These are phyloP conservation scores for Ophonus ardosiacus DNA, from an alignment of 2,888 invertebrate genomes.

Conservation along the genomic window DNA sequence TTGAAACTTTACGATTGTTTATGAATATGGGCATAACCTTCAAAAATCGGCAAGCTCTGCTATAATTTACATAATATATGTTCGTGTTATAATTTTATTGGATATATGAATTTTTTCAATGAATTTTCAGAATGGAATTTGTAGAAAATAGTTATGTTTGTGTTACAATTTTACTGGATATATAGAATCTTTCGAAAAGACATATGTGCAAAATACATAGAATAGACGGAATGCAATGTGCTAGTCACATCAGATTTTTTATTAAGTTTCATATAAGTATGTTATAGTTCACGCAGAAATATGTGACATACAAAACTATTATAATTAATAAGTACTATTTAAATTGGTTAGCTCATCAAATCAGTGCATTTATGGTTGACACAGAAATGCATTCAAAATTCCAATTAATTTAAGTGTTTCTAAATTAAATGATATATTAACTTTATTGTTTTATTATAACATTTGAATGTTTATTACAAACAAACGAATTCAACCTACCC, in stretches of 20 bases:
- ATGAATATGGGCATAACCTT: too few species aligned
- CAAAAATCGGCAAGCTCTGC: too few species aligned
- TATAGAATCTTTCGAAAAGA: too few species aligned
- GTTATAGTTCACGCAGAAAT: background rate
- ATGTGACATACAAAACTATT: constrained; percentile 18
- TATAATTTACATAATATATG: too few species aligned
- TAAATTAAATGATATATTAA: background rate
- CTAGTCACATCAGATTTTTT: background rate
- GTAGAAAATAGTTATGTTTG: too few species aligned
- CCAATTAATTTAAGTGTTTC: background rate
- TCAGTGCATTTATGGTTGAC: background rate
- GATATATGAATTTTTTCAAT: too few species aligned
- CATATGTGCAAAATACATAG: too few species aligned
- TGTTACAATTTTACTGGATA: too few species aligned
- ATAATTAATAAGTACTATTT: constrained; percentile 59
- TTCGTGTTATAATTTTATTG: too few species aligned
- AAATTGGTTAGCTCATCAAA: constrained; percentile 52
- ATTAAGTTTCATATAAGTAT: background rate
- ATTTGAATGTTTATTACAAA: background rate
- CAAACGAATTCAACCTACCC: constrained; percentile 23
- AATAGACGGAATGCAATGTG: too few species aligned
- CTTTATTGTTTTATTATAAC: background rate
- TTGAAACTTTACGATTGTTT: too few species aligned
- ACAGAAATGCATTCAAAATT: background rate
- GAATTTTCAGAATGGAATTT: too few species aligned